Percentiles rank a stretch among this genome's conserved stretches.
Conservation (phyloP, 2,888 invertebrate genomes). For the Limnephilus auricula region DNA sequence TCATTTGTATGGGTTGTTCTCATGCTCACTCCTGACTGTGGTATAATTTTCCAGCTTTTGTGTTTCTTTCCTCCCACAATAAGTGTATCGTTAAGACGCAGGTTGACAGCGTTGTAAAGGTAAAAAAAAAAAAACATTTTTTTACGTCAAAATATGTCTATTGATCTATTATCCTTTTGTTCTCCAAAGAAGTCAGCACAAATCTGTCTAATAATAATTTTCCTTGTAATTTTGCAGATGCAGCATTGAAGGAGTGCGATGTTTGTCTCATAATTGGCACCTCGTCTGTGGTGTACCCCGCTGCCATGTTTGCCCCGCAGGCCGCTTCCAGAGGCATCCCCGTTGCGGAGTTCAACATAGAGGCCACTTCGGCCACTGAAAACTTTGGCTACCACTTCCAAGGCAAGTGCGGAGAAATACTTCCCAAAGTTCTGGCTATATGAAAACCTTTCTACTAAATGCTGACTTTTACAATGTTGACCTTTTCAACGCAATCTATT, state of each 20-base stretch:
- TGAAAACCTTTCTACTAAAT: constrained; percentile 64
- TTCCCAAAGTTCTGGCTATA: constrained; percentile 72
- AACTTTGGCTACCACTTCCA: constrained; percentile 75
- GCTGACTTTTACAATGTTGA: too few relatives aligned
- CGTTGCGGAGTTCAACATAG: constrained; percentile 85
- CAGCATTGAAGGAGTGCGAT: constrained; percentile 84
- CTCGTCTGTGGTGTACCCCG: constrained; percentile 92
- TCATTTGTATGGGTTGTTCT: too few relatives aligned
- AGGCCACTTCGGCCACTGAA: constrained; percentile 73
- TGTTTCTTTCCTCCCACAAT: too few relatives aligned
- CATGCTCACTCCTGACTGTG: too few relatives aligned
- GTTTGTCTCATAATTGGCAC: constrained; percentile 91
- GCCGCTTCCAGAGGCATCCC: constrained; percentile 85
- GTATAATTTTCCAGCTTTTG: too few relatives aligned
- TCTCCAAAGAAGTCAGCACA: neutral
- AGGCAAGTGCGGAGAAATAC: constrained; percentile 74
- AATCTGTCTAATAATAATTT: neutral
- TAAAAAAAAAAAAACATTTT: neutral
- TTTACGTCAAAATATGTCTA: neutral
- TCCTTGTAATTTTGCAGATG: constrained; percentile 72
- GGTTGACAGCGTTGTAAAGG: too few relatives aligned
- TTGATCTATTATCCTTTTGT: neutral
- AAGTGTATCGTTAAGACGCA: too few relatives aligned
- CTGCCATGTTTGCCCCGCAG: constrained; percentile 90
- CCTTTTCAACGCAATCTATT: too few relatives aligned